Base-by-base conservation (phyloP, 2,797 vertebrate species). In the Tokudaia tokunoshimensis region DNA sequence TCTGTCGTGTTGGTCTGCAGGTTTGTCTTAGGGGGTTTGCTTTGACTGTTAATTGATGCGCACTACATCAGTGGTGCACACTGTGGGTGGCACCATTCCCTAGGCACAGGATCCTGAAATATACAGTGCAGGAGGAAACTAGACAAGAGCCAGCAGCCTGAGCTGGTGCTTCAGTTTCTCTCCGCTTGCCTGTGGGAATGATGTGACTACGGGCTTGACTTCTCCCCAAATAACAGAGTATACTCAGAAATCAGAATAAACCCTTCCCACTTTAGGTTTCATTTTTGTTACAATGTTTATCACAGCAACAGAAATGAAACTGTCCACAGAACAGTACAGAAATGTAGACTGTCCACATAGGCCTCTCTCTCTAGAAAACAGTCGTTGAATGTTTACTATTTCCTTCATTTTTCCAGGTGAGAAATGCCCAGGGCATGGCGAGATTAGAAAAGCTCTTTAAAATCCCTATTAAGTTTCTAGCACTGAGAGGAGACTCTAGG, bases 371-470 rank as follows among this genome's bases (percentile, higher is more conserved):
- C n/a, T 37, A 26, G 72, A 31, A 55, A 74, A 29, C 19, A 88
- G 8, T 26, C 20, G 24, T 15, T 72, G 52, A 24, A 55, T 17
- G 78, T 79, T 76, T 82, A 86, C 80, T 22, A 11, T 92, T 37
- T 89, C 44, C 50, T 47, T 94, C 20, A 90, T 92, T 91, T 91
- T 13, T 5, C 26, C 24, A 92, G 70, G 85, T 41, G 78, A 93
- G 47, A 78, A 31, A 82, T 90, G 10, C 61, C 84, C 52, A 20
- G 22, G 24, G 31, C 52, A 83, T 55, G 92, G 93, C 95, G 65
- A 94, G 17, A 41, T 92, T 76, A 80, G 82, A 79, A 13, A 92
- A 94, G 15, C 57, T 83, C n/a, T 44, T 91, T 89, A 76, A 57
- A 17, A 76, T 89, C 17, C 61, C 81, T 79, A 86, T 12, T 80